Conservation (phyloP, 2,797 vertebrate genomes). For the Coregonus ussuriensis region DNA sequence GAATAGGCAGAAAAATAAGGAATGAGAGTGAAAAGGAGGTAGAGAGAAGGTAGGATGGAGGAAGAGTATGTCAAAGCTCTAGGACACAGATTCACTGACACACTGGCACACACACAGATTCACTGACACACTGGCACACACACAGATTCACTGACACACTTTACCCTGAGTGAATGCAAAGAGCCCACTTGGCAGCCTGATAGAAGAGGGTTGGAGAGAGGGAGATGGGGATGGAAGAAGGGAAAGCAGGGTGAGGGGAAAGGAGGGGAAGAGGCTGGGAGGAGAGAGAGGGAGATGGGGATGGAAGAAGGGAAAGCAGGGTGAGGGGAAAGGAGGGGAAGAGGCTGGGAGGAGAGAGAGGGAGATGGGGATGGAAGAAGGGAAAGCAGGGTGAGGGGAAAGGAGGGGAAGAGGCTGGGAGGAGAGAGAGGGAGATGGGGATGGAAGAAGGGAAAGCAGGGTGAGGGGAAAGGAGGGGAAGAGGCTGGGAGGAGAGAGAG, state of each 20-base stretch:
- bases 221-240: conserved; percentile 1
- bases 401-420: not conserved
- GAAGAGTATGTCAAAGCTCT: conserved; percentile 48
- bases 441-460: too few species aligned
- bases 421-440: too few species aligned
- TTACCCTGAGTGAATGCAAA: conserved; percentile 64
- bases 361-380: too few species aligned
- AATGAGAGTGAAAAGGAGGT: conserved; percentile 1
- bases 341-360: not conserved
- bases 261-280: not conserved
- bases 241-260: conserved; percentile 11
- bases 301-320: conserved; percentile 11
- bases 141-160: conserved; percentile 26
- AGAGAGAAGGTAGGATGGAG: not conserved
- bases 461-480: too few species aligned
- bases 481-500: too few species aligned
- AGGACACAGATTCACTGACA: conserved; percentile 40
- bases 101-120: not conserved
- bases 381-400: too few species aligned
- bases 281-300: not conserved
- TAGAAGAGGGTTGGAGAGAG: not conserved
- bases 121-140: not conserved
- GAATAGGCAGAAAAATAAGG: conserved; percentile 42
- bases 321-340: conserved; percentile 4
- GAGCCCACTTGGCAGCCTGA: conserved; percentile 49